Base-by-base conservation (phyloP, 2,888 invertebrate species). In the Torymus texanus region DNA sequence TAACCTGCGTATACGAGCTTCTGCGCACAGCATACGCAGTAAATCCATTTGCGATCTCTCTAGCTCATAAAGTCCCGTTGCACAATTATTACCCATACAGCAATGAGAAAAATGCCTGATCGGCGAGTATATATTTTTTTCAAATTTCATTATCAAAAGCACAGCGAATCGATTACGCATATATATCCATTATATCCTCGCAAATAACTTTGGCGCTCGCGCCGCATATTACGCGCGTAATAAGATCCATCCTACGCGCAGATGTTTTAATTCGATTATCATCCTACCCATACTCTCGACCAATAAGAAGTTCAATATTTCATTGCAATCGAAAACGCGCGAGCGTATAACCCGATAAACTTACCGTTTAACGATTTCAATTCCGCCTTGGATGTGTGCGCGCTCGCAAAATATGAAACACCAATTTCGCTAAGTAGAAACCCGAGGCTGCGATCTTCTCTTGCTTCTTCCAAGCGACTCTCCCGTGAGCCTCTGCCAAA, bases 341-440 rank as follows among this genome's bases (percentile, higher is more conserved):
- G 14, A 1, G 24, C 10, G 55, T 63, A 67, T 67, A 29, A 63
- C 61, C 62, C 79, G 72, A 80, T 80, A 80, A 80, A 80, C 61
- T 76, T 62, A 29, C 51, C 68, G 68, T 29, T 76, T 75, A 79
- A 79, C 76, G 73, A 80, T 80, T 80, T 76, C 73, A 80, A 80
- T 80, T 80, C 68, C 68, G 16, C 24, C 50, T 13, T 12, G 12
- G 61, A 16, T 0, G 61, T 55, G 2, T 16, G 13, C 2, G 18
- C 61, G 13, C 53, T 53, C 72, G 50, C 75, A 70, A 79, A 79
- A 75, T 79, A 74, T 79, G 68, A 79, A 79, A 79, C 53, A 71
- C 71, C 75, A 80, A 80, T 80, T 67, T 80, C 68, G 72, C 63
- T 75, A 71, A 80, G 75, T 75, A 71, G 79, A 71, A 75, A 76